Evolutionary conservation across 2,113 vertebrate genomes (phyloP).

Genomic region (Ammodytes dubius): DNA sequence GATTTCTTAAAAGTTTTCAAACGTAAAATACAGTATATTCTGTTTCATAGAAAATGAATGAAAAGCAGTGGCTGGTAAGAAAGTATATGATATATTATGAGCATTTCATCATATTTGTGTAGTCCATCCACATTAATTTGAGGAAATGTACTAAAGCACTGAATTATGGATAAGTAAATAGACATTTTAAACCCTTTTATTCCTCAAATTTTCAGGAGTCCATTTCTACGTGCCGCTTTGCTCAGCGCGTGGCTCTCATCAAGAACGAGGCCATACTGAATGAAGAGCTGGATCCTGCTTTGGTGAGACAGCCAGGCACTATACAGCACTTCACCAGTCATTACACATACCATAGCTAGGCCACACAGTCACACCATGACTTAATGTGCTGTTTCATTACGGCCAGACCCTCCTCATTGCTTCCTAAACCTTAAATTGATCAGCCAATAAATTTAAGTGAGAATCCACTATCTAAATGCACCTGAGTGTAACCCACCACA

Average conservation of each 20-base stretch:
- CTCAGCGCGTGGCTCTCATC: conserved; percentile 95
- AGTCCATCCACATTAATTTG: background rate
- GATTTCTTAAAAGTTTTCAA: background rate
- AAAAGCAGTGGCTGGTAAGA: background rate
- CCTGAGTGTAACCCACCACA: conserved; percentile 52
- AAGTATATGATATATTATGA: background rate
- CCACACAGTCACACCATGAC: conserved; percentile 49
- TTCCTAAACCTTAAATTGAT: conserved; percentile 62
- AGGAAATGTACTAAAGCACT: background rate
- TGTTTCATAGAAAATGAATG: background rate
- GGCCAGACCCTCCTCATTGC: conserved; percentile 52
- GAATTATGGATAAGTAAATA: too few relatives aligned
- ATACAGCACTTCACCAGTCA: conserved; percentile 5
- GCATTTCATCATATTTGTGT: background rate
- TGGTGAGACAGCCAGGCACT: conserved; percentile 86
- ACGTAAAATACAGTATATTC: background rate
- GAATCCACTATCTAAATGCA: conserved; percentile 35
- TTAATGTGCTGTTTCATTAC: conserved; percentile 23
- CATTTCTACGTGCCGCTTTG: conserved; percentile 96
- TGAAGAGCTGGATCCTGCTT: conserved; percentile 93
- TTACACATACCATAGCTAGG: conserved; percentile 28
- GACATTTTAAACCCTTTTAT: background rate
- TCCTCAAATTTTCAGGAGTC: conserved; percentile 87
- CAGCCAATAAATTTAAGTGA: conserved; percentile 27
- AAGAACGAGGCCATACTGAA: conserved; percentile 95